Base-by-base conservation (phyloP, 2,888 invertebrate species). In the Epistrophe grossulariae region DNA sequence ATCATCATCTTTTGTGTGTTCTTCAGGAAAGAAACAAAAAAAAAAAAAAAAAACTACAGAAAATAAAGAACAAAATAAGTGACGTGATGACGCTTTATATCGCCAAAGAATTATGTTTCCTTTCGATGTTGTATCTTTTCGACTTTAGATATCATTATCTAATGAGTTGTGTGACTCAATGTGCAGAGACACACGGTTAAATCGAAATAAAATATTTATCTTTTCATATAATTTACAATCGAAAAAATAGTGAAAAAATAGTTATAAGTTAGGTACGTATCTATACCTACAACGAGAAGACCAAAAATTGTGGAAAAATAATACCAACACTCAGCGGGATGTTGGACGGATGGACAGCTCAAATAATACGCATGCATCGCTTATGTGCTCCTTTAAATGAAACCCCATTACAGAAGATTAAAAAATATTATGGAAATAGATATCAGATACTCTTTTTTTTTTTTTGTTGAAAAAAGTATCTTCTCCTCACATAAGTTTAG, bases 151-250 rank as follows among this genome's bases (percentile, higher is more conserved):
- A 50, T 80, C 76, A 79, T 87, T 87, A 79, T 57, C 79, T 79
- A 68, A 83, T 83, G 83, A 87, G 79, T 87, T 83, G 83, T 83
- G 83, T 76, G 83, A 83, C 72, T 74, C 68, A 59, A 50, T 40
- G 19, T 48, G 68, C 60, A n/a, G 31, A 50, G 57, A 57, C 66
- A 57, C 66, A 62, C 24, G 24, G 66, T 73, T n/a, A 68, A 70
- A 81, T 73, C 43, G 73, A 83, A 74, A 87, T 82, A 79, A 73
- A 85, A 79, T 71, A 73, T 45, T 43, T 76, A 55, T 57, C 66
- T 68, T 64, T 71, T n/a, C 52, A 48, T 74, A 71, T 59, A 72
- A 55, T 66, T 77, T 72, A 77, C 35, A 77, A 68, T 66, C 76
- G 57, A 68, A 76, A 55, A 15, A 6, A 9, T 31, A 31, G 0